Conservation (phyloP, 2,113 vertebrate species). For the Helogale parvula region DNA sequence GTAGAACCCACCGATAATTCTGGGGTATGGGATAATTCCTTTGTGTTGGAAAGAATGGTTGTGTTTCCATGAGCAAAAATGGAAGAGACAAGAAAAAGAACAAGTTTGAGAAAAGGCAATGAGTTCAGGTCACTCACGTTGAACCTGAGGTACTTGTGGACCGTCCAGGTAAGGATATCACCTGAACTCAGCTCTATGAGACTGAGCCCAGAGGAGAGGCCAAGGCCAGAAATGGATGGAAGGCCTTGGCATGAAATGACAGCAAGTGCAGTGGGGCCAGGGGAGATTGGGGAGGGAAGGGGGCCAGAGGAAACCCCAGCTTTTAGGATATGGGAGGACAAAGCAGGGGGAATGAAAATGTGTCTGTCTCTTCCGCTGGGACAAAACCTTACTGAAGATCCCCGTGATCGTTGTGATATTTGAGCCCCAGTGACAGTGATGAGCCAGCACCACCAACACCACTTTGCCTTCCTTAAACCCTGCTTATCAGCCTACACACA, state of each 20-base stretch:
- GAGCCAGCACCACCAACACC: too few species aligned
- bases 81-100: neutral
- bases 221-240: neutral
- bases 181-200: neutral
- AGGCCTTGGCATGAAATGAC: neutral
- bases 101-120: neutral
- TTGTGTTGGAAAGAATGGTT: neutral
- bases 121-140: neutral
- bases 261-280: neutral
- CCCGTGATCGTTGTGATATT: accelerated
- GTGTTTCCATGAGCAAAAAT: neutral
- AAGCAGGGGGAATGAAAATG: neutral
- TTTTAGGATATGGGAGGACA: neutral
- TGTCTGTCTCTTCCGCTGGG: accelerated
- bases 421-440: neutral
- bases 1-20: neutral
- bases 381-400: neutral
- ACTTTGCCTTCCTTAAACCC: too few species aligned
- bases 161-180: neutral
- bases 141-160: neutral
- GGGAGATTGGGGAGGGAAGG: neutral
- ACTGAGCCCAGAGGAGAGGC: neutral
- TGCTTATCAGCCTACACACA: neutral
- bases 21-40: neutral
- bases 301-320: neutral